Evolutionary conservation across 2,113 vertebrate genomes (phyloP), one percentile per base, ranked within the genome.

Genomic region (Trinectes maculatus): DNA sequence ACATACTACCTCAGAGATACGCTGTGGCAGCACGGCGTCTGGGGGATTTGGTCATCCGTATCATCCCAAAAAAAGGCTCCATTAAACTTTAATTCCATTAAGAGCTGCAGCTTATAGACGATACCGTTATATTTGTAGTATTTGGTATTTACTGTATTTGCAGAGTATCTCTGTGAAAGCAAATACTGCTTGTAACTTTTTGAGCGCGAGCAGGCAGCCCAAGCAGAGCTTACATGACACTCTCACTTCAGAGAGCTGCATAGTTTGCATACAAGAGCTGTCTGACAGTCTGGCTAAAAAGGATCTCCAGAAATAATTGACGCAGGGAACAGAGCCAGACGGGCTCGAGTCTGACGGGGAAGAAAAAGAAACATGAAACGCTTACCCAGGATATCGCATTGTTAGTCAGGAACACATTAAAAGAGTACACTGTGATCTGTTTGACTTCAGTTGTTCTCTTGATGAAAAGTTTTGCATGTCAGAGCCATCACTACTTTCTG

Each of bases 1-100:
- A 90, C 87, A 86, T 83, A 46, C 83, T 29, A 64, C 64, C 22
- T 52, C 54, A 65, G 71, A 89, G 88, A 92, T 89, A 84, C 91
- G 87, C 88, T 79, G 68, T 48, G 83, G 77, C 76, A 83, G 77
- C 82, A 67, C 18, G 77, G 77, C 58, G 60, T 72, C 84, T 59
- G 60, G 88, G 87, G 86, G 88, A 81, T 84, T 67, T 64, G 47
- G 28, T 71, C 72, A 71, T 78, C 76, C 79, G 64, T 86, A 85
- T 87, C 81, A 83, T 89, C 73, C 67, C 69, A 80, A 59, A 71
- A 76, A 56, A 76, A 74, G 54, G 54, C 80, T 73, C 59, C 56
- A 82, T 83, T 80, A 78, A 85, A 86, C 65, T 57, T 57, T 68
- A 82, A 85, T 37, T 53, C 44, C 54, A 53, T 83, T 29, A 63